phyloP scores from a whole-genome alignment of 2,797 vertebrate genomes.

The Alfaro cultratus region DNA sequence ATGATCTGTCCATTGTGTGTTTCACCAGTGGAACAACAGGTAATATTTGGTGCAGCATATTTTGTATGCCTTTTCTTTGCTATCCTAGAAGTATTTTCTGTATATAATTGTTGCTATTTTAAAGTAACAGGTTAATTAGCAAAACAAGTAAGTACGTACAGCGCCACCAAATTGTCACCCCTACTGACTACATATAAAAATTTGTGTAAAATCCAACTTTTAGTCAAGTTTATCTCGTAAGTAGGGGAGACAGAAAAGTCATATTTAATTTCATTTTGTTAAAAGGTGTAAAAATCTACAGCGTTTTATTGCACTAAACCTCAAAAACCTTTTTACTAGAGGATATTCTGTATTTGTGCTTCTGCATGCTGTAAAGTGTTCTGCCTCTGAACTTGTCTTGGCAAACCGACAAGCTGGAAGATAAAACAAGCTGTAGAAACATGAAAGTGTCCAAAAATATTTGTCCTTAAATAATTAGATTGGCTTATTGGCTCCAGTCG shows the following conservation, averaged over 20 bases:
- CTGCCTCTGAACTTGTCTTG: neutral
- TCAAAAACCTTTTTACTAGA: neutral
- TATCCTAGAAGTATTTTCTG: neutral
- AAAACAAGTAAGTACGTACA: neutral
- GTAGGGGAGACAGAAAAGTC: neutral
- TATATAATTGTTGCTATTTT: neutral
- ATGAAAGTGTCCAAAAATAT: neutral
- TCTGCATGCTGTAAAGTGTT: neutral
- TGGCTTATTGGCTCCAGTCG: neutral
- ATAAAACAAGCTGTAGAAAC: neutral
- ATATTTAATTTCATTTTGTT: too few species aligned
- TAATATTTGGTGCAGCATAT: conserved; percentile 30
- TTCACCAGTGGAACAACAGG: conserved; percentile 88
- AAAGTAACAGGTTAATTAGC: neutral
- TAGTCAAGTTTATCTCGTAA: neutral
- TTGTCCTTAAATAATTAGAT: neutral
- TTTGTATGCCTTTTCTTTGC: neutral
- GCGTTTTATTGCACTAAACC: neutral
- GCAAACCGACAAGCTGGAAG: neutral
- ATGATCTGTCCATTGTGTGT: conserved; percentile 84
- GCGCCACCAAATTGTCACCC: neutral
- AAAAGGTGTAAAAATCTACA: neutral
- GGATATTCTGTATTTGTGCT: neutral
- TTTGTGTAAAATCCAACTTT: neutral
- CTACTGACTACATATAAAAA: neutral